Evolutionary conservation across 1,140 invertebrate genomes (phyloP).

Genomic region (Tetraneura akinire): DNA sequence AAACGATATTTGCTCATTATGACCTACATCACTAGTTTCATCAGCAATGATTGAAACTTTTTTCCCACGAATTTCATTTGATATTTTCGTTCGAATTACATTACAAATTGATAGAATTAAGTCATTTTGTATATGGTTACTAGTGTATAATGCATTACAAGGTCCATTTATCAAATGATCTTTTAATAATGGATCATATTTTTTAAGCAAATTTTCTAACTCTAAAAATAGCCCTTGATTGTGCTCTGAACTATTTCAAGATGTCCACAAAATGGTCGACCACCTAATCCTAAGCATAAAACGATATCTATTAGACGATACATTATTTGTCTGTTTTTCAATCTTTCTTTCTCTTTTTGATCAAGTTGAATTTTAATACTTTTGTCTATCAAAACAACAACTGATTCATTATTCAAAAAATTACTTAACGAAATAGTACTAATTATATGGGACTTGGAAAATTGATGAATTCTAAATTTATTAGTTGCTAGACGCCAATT

Average conservation of each 20-base stretch:
- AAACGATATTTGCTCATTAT: neutral
- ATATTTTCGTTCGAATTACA: neutral
- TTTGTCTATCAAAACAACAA: neutral
- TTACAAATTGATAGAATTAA: neutral
- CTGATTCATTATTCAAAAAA: neutral
- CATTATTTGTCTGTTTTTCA: neutral
- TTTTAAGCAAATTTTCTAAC: neutral
- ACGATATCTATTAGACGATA: neutral
- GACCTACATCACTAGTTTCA: no score
- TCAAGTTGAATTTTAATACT: neutral
- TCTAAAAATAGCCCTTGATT: neutral
- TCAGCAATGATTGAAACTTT: neutral
- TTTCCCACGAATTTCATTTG: neutral
- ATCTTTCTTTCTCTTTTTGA: slow-evolving; percentile 1
- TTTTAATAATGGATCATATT: neutral
- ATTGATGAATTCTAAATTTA: neutral
- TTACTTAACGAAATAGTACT: neutral
- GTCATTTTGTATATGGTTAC: neutral
- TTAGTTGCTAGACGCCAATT: neutral
- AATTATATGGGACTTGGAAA: neutral
- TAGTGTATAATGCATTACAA: neutral
- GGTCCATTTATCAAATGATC: neutral
- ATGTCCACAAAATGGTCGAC: neutral
- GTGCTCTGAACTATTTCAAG: neutral
- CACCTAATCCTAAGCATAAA: neutral